Evolutionary conservation across 2,797 vertebrate genomes (phyloP), one percentile per base, ranked within the genome.

Genomic region (Fundulus diaphanus): DNA sequence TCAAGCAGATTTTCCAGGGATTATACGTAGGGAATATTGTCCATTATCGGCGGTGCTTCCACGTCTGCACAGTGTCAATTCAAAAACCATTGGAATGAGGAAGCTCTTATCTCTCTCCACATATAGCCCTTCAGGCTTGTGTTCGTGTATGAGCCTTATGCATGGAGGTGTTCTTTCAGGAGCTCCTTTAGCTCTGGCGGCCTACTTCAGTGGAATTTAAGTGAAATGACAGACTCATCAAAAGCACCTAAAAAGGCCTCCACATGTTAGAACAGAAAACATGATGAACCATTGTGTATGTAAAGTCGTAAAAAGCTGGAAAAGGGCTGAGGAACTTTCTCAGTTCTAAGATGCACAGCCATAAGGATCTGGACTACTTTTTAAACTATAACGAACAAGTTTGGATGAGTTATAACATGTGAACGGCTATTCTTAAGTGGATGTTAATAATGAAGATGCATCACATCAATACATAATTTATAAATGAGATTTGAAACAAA

Each of bases 21-120:
- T 94, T 94, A 90, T 91, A 92, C 91, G 83, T 77, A 87, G 65
- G 79, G 79, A 92, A 90, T 88, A 88, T 85, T 88, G 90, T 92
- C 77, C 86, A 78, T 89, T 90, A 91, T 93, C 78, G 31, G 56
- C 56, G 66, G 81, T 61, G 85, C 84, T 84, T 89, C 80, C 85
- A 89, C 89, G 79, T 92, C 86, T 91, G 85, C 80, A 85, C 74
- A 76, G 85, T 72, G 88, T 82, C 22, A 56, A 89, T 91, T 91
- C 72, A 84, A 85, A 71, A 73, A 81, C 83, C 81, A 85, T 44
- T 66, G 78, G 70, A 88, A 91, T 81, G 82, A 86, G 82, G 73
- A 75, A 82, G 81, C 76, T 87, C 87, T 94, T 92, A 93, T 94
- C 91, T 92, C 84, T 52, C 68, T 63, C 79, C 77, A 71, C 83